Conservation (phyloP, 2,888 invertebrate species). For the Tolmerus cingulatus region DNA sequence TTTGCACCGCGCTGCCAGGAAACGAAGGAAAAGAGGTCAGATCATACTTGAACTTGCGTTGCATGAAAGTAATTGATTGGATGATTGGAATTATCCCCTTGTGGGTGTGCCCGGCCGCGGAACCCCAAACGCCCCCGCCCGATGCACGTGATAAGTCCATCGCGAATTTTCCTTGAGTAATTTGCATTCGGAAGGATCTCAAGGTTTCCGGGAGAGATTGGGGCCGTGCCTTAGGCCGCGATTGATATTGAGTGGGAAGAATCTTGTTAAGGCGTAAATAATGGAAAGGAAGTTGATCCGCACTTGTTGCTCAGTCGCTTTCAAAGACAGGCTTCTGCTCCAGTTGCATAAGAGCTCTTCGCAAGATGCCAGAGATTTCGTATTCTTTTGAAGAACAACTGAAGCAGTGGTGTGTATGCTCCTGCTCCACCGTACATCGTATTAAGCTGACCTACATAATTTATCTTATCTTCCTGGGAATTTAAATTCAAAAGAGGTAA, state of each 20-base stretch:
- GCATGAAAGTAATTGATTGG: background rate
- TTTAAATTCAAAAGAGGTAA: background rate
- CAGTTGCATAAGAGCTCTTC: background rate
- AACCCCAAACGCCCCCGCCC: background rate
- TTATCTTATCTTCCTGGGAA: background rate
- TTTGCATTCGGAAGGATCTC: background rate
- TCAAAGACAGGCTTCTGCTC: background rate
- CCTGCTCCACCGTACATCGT: background rate
- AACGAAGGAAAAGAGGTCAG: background rate
- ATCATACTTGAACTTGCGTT: background rate
- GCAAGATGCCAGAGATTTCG: background rate
- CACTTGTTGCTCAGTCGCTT: background rate
- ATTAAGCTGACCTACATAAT: background rate
- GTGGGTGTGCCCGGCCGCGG: too few species aligned
- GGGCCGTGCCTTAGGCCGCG: background rate
- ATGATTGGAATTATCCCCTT: background rate
- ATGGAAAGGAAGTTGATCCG: background rate
- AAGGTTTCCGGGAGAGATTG: background rate
- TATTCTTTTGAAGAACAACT: background rate
- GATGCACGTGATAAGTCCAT: background rate
- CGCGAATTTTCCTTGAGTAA: background rate
- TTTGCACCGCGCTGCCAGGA: background rate
- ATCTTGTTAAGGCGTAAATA: background rate
- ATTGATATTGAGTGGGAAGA: background rate
- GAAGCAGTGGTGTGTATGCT: background rate